Conservation (phyloP, 2,888 invertebrate genomes). For the Cacoxenus indagator region DNA sequence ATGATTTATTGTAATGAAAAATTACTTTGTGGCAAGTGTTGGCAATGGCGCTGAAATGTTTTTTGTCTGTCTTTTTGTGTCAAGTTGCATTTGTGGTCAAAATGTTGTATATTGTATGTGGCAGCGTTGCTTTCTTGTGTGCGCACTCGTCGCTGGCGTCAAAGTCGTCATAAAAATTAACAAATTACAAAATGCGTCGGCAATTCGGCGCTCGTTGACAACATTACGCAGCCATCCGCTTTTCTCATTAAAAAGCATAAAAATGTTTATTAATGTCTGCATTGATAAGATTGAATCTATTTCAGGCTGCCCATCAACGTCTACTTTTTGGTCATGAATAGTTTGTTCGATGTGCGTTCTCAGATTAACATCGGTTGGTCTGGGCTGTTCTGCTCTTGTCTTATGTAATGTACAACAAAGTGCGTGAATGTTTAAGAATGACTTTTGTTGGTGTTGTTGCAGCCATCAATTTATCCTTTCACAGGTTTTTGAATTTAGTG, state of each 20-base stretch:
- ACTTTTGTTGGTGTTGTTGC: background rate
- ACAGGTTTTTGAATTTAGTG: background rate
- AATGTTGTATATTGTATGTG: background rate
- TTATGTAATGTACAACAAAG: background rate
- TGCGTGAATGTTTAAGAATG: background rate
- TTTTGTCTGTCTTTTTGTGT: too few relatives aligned
- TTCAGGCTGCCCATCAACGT: background rate
- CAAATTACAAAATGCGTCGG: background rate
- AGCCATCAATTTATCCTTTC: too few relatives aligned
- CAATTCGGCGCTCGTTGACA: background rate
- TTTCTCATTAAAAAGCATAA: background rate
- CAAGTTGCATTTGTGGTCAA: too few relatives aligned
- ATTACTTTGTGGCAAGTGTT: slow-evolving; percentile 51
- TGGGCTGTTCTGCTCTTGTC: too few relatives aligned
- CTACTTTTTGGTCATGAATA: background rate
- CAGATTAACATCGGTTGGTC: background rate
- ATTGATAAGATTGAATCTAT: background rate
- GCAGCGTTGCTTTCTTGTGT: slow-evolving; percentile 23
- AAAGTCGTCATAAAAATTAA: slow-evolving; percentile 23
- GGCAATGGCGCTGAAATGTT: slow-evolving; percentile 22
- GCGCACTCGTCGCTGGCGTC: slow-evolving; percentile 7
- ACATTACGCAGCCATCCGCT: background rate
- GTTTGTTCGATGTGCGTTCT: background rate
- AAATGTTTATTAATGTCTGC: background rate
- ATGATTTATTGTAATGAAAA: slow-evolving; percentile 67